Percentiles rank a stretch among this genome's conserved stretches.
phyloP scores from a whole-genome alignment of 2,888 invertebrate species.

The Perizoma flavofasciatum region DNA sequence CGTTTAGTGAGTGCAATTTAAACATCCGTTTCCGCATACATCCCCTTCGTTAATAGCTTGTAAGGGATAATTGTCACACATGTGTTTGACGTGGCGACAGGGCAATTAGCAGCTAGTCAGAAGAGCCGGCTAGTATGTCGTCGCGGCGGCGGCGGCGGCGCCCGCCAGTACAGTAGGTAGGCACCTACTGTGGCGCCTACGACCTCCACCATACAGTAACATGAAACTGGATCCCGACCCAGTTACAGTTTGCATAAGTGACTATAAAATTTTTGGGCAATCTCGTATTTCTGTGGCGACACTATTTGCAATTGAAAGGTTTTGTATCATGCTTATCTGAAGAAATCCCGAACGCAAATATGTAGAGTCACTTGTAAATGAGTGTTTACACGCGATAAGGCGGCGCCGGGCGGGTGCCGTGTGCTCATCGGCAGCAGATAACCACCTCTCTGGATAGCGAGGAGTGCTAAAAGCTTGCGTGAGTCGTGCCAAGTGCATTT shows the following conservation, averaged over 20 bases:
- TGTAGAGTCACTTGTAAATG: slow-evolving; percentile 69
- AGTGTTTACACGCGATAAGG: slow-evolving; percentile 79
- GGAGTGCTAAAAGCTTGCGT: slow-evolving; percentile 77
- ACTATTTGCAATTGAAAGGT: slow-evolving; percentile 49
- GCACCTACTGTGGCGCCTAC: slow-evolving; percentile 25
- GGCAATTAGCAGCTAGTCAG: slow-evolving; percentile 73
- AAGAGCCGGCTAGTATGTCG: slow-evolving; percentile 51
- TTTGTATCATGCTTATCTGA: slow-evolving; percentile 60
- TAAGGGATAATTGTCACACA: slow-evolving; percentile 82
- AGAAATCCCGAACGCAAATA: slow-evolving; percentile 75
- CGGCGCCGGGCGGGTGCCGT: slow-evolving; percentile 76
- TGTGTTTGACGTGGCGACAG: slow-evolving; percentile 77
- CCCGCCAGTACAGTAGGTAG: slow-evolving; percentile 29
- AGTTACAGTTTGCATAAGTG: slow-evolving; percentile 45
- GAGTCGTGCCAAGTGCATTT: slow-evolving; percentile 66
- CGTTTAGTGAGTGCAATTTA: slow-evolving; percentile 74
- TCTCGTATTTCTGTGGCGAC: slow-evolving; percentile 44
- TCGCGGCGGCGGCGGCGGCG: slow-evolving; percentile 51
- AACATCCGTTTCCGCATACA: slow-evolving; percentile 83
- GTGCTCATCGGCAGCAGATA: slow-evolving; percentile 63
- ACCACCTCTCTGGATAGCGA: slow-evolving; percentile 61
- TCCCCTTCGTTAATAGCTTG: slow-evolving; percentile 75
- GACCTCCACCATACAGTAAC: slow-evolving; percentile 44
- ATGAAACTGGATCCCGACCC: slow-evolving; percentile 57
- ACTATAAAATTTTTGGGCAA: slow-evolving; percentile 44